Base-by-base conservation (phyloP, 2,113 vertebrate genomes). In the Camelus dromedarius region DNA sequence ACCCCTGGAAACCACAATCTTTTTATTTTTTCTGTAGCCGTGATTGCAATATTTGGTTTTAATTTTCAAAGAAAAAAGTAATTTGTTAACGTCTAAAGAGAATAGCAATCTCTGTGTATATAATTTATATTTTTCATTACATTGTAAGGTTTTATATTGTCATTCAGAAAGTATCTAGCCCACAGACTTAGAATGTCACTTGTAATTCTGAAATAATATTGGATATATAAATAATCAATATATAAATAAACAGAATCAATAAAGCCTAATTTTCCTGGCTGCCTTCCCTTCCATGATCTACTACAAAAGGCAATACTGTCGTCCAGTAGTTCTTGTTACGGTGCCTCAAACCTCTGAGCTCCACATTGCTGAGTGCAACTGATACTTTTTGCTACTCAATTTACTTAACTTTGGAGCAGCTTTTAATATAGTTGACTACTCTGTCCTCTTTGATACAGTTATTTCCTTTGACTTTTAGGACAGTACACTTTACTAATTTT, bases 271-370 rank as follows among this genome's bases (percentile, higher is more conserved):
- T 66, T 86, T 52, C 8, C 42, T n/a, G 3, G 1, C 0, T 89
- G 32, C 12, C 24, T 35, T 96, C 54, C 87, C 1, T 4, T 28
- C 6, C 12, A 14, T 6, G 9, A 0, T 90, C 38, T 52, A 32
- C 4, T 46, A 0, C 30, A 75, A 69, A 83, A 22, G 18, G 50
- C 13, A 28, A 0, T 8, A n/a, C 12, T 22, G 5, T 22, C 28
- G 0, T 20, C 28, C 62, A 42, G 60, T 14, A 30, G 3, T 3
- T 35, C 35, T 67, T 62, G 8, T 3, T 6, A 14, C 0, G 32
- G 16, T n/a, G 18, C 12, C 16, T 16, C 6, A n/a, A 85, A 52
- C 8, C 30, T 42, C 76, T 30, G 46, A 3, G n/a, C 19, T 62
- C 24, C 11, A 2, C 5, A 6, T 70, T n/a, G 70, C 11, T 80